These are phyloP conservation scores for Amiota minor DNA, from an alignment of 2,888 invertebrate genomes.

Conservation along the genomic window DNA sequence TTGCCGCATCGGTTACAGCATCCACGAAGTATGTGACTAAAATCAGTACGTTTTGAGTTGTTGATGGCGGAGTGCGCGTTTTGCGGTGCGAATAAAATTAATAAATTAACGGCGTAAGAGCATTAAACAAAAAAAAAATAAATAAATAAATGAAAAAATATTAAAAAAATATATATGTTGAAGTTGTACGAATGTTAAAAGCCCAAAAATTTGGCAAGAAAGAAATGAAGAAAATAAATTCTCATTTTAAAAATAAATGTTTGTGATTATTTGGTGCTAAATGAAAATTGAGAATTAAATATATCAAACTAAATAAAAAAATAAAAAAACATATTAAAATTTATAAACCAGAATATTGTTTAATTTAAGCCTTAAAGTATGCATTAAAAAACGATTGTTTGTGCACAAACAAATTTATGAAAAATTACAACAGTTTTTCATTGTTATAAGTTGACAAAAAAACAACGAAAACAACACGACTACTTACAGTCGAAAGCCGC, in stretches of 20 bases:
- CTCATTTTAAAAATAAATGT: neutral
- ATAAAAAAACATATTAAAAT: slow-evolving; percentile 15
- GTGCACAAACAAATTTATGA: slow-evolving; percentile 36
- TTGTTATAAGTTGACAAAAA: slow-evolving; percentile 1
- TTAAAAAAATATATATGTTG: too few species aligned
- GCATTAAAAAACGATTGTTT: neutral
- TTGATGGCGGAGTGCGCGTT: slow-evolving; percentile 59
- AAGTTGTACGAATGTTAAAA: neutral
- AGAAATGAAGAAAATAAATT: neutral
- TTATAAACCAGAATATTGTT: slow-evolving; percentile 1
- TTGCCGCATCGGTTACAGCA: slow-evolving; percentile 48
- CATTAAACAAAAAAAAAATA: neutral
- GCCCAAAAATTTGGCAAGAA: too few species aligned
- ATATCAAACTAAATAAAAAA: neutral
- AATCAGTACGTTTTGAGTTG: slow-evolving; percentile 60
- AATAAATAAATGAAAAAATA: slow-evolving; percentile 1
- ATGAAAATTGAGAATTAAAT: neutral
- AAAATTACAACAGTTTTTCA: slow-evolving; percentile 34
- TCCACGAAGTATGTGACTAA: slow-evolving; percentile 36
- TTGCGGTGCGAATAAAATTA: slow-evolving; percentile 38
- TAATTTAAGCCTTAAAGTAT: neutral
- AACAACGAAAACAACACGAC: slow-evolving; percentile 27
- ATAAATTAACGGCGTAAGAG: neutral
- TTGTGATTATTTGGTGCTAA: neutral
- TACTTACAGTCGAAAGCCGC: slow-evolving; percentile 38